Conservation (phyloP, 2,888 invertebrate genomes). For the Acronicta leporina region DNA sequence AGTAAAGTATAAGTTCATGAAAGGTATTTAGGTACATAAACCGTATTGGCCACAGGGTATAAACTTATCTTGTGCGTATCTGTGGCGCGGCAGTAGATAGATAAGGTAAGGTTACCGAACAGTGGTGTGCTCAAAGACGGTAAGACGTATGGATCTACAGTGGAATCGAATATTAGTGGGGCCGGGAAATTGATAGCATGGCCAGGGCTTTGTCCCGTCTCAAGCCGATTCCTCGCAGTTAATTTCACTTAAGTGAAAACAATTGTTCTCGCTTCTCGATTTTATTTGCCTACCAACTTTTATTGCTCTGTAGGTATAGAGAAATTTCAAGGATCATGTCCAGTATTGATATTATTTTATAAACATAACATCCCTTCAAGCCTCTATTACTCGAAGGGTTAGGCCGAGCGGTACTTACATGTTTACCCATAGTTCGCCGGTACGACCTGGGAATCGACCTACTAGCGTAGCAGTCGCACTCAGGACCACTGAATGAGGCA, state of each 20-base stretch:
- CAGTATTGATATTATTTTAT: too few species aligned
- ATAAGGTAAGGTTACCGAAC: conserved; percentile 7
- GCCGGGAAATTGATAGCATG: conserved; percentile 69
- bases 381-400: too few species aligned
- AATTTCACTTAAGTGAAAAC: conserved; percentile 76
- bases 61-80: neutral
- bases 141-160: conserved; percentile 51
- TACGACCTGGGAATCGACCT: too few species aligned
- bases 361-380: too few species aligned
- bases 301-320: conserved; percentile 12
- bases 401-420: too few species aligned
- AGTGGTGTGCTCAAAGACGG: conserved; percentile 15
- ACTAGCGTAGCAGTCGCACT: too few species aligned
- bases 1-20: too few species aligned
- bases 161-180: conserved; percentile 62
- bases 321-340: too few species aligned
- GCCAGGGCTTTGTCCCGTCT: conserved; percentile 63
- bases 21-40: too few species aligned
- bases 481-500: too few species aligned
- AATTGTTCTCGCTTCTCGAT: conserved; percentile 67
- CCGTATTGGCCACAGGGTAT: too few species aligned
- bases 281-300: conserved; percentile 60
- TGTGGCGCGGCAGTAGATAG: neutral
- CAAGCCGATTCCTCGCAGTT: conserved; percentile 71
- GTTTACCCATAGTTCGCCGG: too few species aligned